Evolutionary conservation across 2,797 vertebrate genomes (phyloP).

Genomic region (Enteromius viviparus): DNA sequence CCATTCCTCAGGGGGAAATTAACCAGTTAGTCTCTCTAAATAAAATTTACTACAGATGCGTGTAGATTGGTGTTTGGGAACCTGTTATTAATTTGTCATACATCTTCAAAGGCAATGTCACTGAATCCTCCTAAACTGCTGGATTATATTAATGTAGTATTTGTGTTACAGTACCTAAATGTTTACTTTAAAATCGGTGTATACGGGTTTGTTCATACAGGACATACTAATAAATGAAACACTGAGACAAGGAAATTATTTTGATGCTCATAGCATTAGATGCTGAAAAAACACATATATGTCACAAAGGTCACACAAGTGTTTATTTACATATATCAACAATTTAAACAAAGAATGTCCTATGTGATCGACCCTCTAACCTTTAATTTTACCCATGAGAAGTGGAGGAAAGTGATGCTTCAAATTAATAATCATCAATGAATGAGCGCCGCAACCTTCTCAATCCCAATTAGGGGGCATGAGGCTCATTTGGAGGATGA

Average conservation of each 20-base stretch:
- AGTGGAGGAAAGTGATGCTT: neutral
- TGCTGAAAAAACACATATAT: neutral
- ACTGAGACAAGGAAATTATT: neutral
- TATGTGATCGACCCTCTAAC: constrained; percentile 2
- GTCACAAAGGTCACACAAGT: neutral
- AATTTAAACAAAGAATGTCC: neutral
- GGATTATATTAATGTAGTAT: neutral
- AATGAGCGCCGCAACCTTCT: constrained; percentile 66
- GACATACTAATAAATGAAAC: neutral
- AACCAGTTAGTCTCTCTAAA: constrained; percentile 13
- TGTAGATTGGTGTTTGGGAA: constrained; percentile 16
- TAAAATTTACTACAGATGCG: constrained; percentile 21
- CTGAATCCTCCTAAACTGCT: neutral
- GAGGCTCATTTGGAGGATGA: constrained; percentile 88
- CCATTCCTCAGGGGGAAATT: constrained; percentile 28
- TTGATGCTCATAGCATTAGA: neutral
- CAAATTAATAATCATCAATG: constrained; percentile 7
- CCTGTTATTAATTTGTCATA: neutral
- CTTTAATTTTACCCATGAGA: neutral
- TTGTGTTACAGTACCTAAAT: neutral
- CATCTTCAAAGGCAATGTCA: neutral
- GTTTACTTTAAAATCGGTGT: neutral
- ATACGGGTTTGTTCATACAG: neutral
- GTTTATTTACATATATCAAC: neutral
- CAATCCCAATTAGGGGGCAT: constrained; percentile 81